These are phyloP conservation scores for Macrotis lagotis DNA, from an alignment of 2,113 vertebrate genomes.

Conservation along the genomic window DNA sequence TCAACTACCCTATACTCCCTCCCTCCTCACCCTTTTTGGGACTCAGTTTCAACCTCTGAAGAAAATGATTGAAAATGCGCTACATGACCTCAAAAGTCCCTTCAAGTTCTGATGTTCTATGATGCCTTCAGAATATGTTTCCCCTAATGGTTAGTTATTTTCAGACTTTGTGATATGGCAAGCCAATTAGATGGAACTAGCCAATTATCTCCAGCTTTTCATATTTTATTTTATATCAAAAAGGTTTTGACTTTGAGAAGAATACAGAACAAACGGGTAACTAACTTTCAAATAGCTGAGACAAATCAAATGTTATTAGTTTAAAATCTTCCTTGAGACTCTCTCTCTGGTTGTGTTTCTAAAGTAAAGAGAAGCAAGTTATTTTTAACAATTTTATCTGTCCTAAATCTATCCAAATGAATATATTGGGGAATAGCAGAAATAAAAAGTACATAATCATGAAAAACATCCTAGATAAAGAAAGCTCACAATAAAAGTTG, in stretches of 20 bases:
- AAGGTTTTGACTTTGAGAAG: not conserved
- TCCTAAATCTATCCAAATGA: not conserved
- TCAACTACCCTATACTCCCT: not conserved
- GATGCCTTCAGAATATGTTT: not conserved
- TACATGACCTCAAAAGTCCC: not conserved
- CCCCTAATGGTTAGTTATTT: not conserved
- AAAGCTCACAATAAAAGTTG: not conserved
- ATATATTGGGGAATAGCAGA: not conserved
- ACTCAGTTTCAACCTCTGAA: not conserved
- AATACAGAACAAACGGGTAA: not conserved
- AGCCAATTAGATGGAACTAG: not conserved
- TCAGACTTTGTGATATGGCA: not conserved
- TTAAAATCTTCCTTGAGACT: conserved; percentile 1
- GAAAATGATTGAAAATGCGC: not conserved
- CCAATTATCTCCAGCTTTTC: not conserved
- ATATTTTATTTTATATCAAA: not conserved
- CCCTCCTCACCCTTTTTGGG: not conserved
- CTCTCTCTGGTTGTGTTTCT: not conserved
- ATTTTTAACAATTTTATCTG: conserved; percentile 20
- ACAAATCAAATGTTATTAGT: not conserved
- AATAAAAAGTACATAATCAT: conserved; percentile 25
- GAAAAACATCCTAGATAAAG: conserved; percentile 41
- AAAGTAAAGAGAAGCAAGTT: not conserved
- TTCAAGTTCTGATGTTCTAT: not conserved
- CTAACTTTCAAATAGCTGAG: not conserved